phyloP scores from a whole-genome alignment of 2,888 invertebrate species.

The Pristionchus exspectatus region DNA sequence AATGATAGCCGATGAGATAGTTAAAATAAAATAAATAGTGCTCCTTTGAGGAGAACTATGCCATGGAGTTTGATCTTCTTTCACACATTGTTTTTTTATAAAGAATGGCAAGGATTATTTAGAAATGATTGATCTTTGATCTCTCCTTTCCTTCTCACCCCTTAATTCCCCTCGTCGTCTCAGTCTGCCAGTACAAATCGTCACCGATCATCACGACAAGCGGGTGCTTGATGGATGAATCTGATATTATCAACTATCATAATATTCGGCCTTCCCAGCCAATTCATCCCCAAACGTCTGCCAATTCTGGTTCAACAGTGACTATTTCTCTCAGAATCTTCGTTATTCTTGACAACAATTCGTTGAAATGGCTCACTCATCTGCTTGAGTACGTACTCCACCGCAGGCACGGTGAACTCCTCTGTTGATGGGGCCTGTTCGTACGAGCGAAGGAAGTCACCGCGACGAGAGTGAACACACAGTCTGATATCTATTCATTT shows the following conservation, averaged over 20 bases:
- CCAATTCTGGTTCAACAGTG: background rate
- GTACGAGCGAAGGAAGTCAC: conserved; percentile 11
- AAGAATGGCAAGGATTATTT: too few species aligned
- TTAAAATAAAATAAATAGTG: too few species aligned
- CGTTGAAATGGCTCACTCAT: background rate
- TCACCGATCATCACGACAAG: conserved; percentile 29
- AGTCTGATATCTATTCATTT: background rate
- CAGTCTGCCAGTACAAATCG: conserved; percentile 31
- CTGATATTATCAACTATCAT: background rate
- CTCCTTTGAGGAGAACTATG: too few species aligned
- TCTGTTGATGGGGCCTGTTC: conserved; percentile 8
- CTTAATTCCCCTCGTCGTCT: background rate
- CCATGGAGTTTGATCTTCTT: too few species aligned
- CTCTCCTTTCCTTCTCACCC: background rate
- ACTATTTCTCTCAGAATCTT: background rate
- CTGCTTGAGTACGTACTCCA: background rate
- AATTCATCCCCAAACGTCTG: background rate
- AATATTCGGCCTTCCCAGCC: background rate
- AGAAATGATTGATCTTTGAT: background rate
- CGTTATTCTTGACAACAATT: background rate
- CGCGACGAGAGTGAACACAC: conserved; percentile 24
- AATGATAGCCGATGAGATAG: too few species aligned
- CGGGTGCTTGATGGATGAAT: background rate
- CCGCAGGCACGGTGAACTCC: background rate
- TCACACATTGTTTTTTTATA: too few species aligned